A percentile compares a stretch with the other conserved stretches of the same genome.
Evolutionary conservation across 2,888 invertebrate genomes (phyloP).

Genomic region (Amphimallon solstitiale): DNA sequence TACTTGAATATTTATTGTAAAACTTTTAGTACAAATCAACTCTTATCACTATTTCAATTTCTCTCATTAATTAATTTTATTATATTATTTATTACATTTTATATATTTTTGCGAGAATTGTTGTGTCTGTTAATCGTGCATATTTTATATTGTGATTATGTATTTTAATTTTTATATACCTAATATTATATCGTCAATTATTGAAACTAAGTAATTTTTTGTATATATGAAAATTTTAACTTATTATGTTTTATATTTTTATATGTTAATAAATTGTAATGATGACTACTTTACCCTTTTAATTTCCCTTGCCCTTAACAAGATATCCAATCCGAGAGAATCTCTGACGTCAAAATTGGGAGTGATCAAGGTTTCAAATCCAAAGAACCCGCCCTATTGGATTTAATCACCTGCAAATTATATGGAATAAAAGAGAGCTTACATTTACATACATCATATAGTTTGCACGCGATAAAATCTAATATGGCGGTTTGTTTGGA

Average conservation of each 20-base stretch:
- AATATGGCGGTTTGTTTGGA: too few relatives aligned
- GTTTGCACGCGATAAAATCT: too few relatives aligned
- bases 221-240: conserved; percentile 28
- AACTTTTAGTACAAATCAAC: conserved; percentile 22
- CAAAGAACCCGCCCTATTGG: too few relatives aligned
- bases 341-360: too few relatives aligned
- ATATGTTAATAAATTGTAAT: conserved; percentile 32
- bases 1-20: conserved; percentile 21
- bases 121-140: conserved; percentile 19
- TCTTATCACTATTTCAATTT: conserved; percentile 12
- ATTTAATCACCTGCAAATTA: too few relatives aligned
- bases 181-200: conserved; percentile 3
- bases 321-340: too few relatives aligned
- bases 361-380: too few relatives aligned
- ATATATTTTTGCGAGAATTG: conserved; percentile 12
- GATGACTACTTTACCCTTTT: neutral
- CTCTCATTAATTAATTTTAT: conserved; percentile 31
- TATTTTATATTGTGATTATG: conserved; percentile 25
- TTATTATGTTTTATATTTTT: conserved; percentile 35
- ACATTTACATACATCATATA: too few relatives aligned
- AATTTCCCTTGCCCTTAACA: neutral
- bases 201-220: conserved; percentile 18
- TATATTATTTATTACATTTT: conserved; percentile 25
- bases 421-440: too few relatives aligned
- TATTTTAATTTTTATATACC: conserved; percentile 20